Evolutionary conservation across 2,797 vertebrate genomes (phyloP).

Genomic region (Melopsittacus undulatus): DNA sequence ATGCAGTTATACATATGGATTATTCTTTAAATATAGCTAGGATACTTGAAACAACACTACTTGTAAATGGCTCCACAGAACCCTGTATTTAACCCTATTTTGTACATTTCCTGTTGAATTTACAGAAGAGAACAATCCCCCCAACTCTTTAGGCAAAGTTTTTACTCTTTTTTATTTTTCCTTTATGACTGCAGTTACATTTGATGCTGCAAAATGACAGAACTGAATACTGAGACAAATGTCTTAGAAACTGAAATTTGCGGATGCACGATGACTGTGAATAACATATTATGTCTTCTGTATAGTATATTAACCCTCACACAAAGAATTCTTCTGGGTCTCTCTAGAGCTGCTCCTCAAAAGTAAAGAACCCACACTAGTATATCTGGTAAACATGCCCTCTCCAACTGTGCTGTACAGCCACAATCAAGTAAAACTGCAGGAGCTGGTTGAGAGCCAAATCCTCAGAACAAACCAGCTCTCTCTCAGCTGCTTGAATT

Average conservation of each 20-base stretch:
- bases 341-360: not conserved
- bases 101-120: not conserved
- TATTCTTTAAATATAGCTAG: not conserved
- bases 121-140: not conserved
- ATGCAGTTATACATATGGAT: not conserved
- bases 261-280: not conserved
- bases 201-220: not conserved
- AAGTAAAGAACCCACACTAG: not conserved
- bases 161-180: not conserved
- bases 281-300: not conserved
- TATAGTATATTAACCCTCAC: not conserved
- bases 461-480: not conserved
- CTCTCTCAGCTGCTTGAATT: slow-evolving; percentile 26
- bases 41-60: not conserved
- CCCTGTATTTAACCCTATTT: not conserved
- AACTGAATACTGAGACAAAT: not conserved
- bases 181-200: not conserved
- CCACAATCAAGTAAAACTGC: slow-evolving; percentile 15
- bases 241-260: not conserved
- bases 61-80: not conserved
- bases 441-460: slow-evolving; percentile 11
- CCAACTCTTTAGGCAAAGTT: not conserved
- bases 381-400: not conserved
- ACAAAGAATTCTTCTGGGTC: not conserved
- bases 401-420: not conserved